Evolutionary conservation across 2,888 invertebrate species (phyloP).

Genomic region (Junonia oenone): DNA sequence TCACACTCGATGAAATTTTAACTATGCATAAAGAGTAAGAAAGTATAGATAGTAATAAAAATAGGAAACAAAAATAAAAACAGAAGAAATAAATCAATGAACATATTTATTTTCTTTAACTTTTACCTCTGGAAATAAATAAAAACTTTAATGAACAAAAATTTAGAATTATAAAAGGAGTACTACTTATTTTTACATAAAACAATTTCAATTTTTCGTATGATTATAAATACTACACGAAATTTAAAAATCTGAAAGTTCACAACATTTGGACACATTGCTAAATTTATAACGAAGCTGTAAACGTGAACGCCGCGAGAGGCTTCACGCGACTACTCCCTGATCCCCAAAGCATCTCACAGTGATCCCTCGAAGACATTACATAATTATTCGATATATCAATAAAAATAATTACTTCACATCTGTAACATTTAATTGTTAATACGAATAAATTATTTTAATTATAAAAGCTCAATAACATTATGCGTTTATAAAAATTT

Average conservation of each 20-base stretch:
- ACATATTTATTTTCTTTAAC: conserved; percentile 59
- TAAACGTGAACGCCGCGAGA: neutral
- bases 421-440: conserved; percentile 2
- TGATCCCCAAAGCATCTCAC: neutral
- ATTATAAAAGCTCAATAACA: conserved; percentile 11
- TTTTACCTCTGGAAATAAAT: conserved; percentile 54
- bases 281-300: conserved; percentile 1
- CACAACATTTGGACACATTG: conserved; percentile 8
- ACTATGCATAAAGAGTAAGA: neutral
- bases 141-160: conserved; percentile 58
- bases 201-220: neutral
- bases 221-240: conserved; percentile 3
- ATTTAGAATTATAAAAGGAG: conserved; percentile 46
- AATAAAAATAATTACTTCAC: conserved; percentile 10
- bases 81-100: conserved; percentile 46
- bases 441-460: conserved; percentile 18
- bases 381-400: neutral
- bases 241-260: conserved; percentile 5
- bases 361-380: neutral
- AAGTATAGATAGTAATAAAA: neutral
- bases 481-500: neutral
- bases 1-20: neutral
- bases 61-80: conserved; percentile 28
- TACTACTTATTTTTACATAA: conserved; percentile 43
- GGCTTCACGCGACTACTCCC: neutral